phyloP scores from a whole-genome alignment of 2,797 vertebrate species.

The Coilia nasus region DNA sequence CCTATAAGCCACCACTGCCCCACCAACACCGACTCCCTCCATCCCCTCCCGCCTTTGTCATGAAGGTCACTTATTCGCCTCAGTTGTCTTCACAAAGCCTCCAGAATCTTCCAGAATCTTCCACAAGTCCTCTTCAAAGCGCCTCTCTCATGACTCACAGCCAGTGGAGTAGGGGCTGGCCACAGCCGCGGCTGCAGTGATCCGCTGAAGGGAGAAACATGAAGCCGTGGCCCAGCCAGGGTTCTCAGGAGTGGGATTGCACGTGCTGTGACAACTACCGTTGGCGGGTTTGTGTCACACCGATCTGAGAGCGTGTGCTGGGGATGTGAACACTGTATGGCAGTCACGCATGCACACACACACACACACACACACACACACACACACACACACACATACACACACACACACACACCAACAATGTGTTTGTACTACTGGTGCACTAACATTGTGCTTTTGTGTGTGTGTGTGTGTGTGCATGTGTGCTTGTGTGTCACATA shows the following conservation, averaged over 20 bases:
- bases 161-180: neutral
- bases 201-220: neutral
- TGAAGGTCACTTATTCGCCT: neutral
- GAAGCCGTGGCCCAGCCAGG: neutral
- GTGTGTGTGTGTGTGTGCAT: neutral
- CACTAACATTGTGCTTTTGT: conserved; percentile 1
- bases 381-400: neutral
- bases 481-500: neutral
- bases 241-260: neutral
- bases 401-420: neutral
- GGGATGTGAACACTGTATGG: neutral
- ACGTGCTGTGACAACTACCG: neutral
- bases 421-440: too few relatives aligned
- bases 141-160: neutral
- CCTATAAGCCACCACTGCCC: neutral
- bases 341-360: neutral
- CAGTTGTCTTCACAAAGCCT: neutral
- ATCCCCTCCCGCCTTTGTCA: neutral
- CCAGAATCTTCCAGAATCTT: neutral
- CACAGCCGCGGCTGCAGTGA: neutral
- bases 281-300: neutral
- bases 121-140: neutral
- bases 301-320: neutral
- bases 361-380: neutral
- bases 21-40: neutral